These are phyloP conservation scores for Periplaneta americana DNA, from an alignment of 1,140 invertebrate genomes.

Conservation along the genomic window DNA sequence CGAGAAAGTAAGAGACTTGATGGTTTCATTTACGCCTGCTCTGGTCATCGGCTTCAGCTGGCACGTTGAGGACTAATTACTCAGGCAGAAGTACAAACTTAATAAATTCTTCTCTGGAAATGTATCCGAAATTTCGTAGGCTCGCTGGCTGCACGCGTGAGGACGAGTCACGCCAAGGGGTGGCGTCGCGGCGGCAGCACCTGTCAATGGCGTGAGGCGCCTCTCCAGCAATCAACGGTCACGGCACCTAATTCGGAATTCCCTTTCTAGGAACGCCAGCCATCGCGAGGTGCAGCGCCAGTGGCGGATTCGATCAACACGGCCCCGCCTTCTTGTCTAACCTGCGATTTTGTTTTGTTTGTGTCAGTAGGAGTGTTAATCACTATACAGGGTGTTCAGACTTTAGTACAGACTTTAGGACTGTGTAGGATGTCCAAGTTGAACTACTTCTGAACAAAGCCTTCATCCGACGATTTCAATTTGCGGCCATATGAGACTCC, in stretches of 20 bases:
- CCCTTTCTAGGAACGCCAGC: neutral
- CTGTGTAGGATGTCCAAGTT: too few relatives aligned
- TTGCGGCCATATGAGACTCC: too few relatives aligned
- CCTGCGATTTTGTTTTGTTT: too few relatives aligned
- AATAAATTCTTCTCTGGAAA: neutral
- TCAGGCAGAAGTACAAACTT: neutral
- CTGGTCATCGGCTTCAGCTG: neutral
- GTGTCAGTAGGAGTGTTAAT: too few relatives aligned
- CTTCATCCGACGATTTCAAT: too few relatives aligned
- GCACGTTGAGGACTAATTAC: neutral
- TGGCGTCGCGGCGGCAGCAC: neutral
- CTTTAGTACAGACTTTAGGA: too few relatives aligned
- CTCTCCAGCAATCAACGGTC: neutral
- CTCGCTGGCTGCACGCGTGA: neutral
- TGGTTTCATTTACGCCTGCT: too few relatives aligned
- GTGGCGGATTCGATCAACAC: too few relatives aligned
- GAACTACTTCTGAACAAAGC: too few relatives aligned
- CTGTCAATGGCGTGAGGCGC: neutral
- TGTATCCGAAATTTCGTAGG: neutral
- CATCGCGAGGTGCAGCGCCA: neutral
- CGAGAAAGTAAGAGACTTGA: too few relatives aligned
- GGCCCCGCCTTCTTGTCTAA: too few relatives aligned
- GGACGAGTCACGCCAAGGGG: neutral
- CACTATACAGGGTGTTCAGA: too few relatives aligned
- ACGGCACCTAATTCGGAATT: neutral